Percentiles rank a stretch among this genome's conserved stretches.
These are phyloP conservation scores for Sminthurinus aureus DNA, from an alignment of 2,888 invertebrate species.

Conservation along the genomic window DNA sequence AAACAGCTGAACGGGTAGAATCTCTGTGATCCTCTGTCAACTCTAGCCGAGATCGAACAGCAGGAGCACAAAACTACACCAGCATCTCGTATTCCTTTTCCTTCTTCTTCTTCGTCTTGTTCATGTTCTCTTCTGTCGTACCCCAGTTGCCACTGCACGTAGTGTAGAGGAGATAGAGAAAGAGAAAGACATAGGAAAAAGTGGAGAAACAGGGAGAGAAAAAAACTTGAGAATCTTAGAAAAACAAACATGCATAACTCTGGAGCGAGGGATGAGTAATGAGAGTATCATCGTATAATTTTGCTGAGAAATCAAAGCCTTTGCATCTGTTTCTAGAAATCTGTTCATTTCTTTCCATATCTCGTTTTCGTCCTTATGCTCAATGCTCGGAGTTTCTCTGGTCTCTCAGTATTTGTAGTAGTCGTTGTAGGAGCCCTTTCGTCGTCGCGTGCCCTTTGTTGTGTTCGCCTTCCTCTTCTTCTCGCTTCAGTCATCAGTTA, in stretches of 20 bases:
- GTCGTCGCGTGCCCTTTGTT: neutral
- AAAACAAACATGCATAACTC: constrained; percentile 44
- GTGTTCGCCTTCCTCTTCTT: neutral
- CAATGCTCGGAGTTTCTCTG: neutral
- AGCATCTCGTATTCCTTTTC: neutral
- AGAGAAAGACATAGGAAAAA: neutral
- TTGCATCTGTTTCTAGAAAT: constrained; percentile 43
- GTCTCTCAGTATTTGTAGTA: too few species aligned
- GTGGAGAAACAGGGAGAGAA: neutral
- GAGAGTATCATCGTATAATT: constrained; percentile 41
- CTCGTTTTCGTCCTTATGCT: neutral
- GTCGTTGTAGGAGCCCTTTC: neutral
- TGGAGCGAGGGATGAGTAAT: constrained; percentile 41
- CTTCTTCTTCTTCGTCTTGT: neutral
- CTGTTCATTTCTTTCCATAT: neutral
- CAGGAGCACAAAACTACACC: constrained; percentile 15
- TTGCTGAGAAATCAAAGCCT: constrained; percentile 43
- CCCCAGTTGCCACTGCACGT: too few species aligned
- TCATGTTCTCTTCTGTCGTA: too few species aligned
- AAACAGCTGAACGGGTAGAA: constrained; percentile 35
- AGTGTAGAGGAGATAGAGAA: too few species aligned
- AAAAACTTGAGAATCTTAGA: constrained; percentile 33
- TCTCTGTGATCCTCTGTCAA: constrained; percentile 27
- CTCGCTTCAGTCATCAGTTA: neutral
- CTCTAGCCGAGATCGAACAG: constrained; percentile 31